Base-by-base conservation (phyloP, 2,888 invertebrate species). In the Acronicta aceris region DNA sequence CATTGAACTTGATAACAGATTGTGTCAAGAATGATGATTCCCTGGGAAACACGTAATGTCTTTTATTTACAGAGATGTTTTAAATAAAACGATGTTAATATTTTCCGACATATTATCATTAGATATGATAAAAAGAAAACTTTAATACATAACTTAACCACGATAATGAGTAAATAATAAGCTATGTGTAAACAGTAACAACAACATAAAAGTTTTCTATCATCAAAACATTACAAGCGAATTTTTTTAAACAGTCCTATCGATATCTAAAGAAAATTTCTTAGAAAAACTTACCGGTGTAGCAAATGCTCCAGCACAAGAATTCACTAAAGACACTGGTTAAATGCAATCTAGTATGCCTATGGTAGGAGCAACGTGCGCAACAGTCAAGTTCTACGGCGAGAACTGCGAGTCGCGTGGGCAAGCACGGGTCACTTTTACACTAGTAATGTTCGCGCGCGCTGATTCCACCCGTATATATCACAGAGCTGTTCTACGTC, bases 391-490 rank as follows among this genome's bases (percentile, higher is more conserved):
- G 76, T 76, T 54, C 25, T 78, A 59, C 59, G 58, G 65, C 83
- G 83, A 82, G 82, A 87, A 84, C 85, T 84, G 84, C 69, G 77
- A 83, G 81, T 81, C 84, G 86, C 83, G 76, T 76, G 78, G 83
- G 81, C 84, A 82, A 75, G 82, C 86, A 83, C 87, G 80, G 88
- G 83, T 84, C 89, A 89, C 87, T 88, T 79, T 83, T 79, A 72
- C 79, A 89, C 87, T 85, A 70, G 81, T 86, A 91, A 89, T 91
- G 89, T 84, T 83, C 91, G 91, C 94, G 92, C 93, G 93, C 91
- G 90, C 85, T 78, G 75, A 70, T 63, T 75, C 65, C 85, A 57
- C 79, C 75, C 71, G 88, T 93, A 93, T 93, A 91, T 93, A 93
- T 90, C 87, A 81, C 81, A 64, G 70, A 71, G 74, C 67, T 59